Evolutionary conservation across 2,888 invertebrate genomes (phyloP).

Genomic region (Nebria brevicollis): DNA sequence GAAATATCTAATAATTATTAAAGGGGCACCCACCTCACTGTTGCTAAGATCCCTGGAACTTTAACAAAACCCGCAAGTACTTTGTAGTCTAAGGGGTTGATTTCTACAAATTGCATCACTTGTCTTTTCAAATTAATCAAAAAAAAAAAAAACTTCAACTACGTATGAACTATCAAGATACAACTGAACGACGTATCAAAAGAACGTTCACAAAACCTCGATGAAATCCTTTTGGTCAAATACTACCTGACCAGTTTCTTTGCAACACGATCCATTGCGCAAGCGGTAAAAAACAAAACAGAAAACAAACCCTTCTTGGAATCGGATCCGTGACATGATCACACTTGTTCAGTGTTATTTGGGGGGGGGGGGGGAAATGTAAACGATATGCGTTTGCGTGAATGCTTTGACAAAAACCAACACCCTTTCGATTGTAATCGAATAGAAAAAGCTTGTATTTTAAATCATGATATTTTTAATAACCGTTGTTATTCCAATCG

Average conservation of each 20-base stretch:
- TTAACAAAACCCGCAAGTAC: background rate
- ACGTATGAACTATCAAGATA: background rate
- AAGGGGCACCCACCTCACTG: too few relatives aligned
- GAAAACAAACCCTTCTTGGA: background rate
- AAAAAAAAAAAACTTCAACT: background rate
- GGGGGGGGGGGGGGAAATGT: constrained; percentile 5
- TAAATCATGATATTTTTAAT: background rate
- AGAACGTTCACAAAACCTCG: background rate
- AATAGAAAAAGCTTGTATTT: background rate
- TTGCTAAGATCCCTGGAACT: too few relatives aligned
- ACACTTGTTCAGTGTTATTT: constrained; percentile 11
- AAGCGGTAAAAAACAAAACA: constrained; percentile 5
- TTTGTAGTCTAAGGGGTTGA: background rate
- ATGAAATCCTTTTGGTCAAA: background rate
- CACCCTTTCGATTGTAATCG: background rate
- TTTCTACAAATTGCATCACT: background rate
- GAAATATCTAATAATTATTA: too few relatives aligned
- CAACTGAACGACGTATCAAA: background rate
- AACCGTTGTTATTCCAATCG: background rate
- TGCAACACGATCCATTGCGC: background rate
- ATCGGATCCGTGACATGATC: background rate
- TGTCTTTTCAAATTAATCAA: background rate
- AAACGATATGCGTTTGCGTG: constrained; percentile 7
- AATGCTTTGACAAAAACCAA: background rate
- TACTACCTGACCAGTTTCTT: background rate